Conservation (phyloP, 2,888 invertebrate genomes). For the Noctua pronuba region DNA sequence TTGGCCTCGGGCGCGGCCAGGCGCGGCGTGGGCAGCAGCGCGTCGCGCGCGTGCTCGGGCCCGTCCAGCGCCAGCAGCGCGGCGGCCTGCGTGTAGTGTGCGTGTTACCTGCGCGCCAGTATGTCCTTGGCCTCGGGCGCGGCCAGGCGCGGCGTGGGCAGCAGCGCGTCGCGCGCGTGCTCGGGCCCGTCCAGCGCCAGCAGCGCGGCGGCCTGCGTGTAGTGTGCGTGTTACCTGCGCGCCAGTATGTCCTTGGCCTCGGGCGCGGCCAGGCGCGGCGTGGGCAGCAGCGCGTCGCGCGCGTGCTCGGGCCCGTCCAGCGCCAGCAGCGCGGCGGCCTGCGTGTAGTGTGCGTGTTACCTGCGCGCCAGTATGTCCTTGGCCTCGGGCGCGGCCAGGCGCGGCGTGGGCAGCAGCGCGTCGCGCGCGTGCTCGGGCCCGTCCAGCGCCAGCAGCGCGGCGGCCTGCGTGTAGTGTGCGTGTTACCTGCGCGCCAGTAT, state of each 20-base stretch:
- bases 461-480: conserved; percentile 96
- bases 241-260: conserved; percentile 95
- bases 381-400: conserved; percentile 95
- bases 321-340: conserved; percentile 97
- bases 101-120: conserved; percentile 88
- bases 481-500: conserved; percentile 90
- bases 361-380: conserved; percentile 92
- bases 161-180: conserved; percentile 95
- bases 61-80: conserved; percentile 97
- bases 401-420: conserved; percentile 91
- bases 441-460: conserved; percentile 97
- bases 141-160: conserved; percentile 88
- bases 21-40: conserved; percentile 91
- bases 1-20: conserved; percentile 95
- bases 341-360: conserved; percentile 93
- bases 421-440: conserved; percentile 94
- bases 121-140: conserved; percentile 96
- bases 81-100: conserved; percentile 96
- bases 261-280: conserved; percentile 93
- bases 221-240: conserved; percentile 89
- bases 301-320: conserved; percentile 96
- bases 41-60: conserved; percentile 94
- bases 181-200: conserved; percentile 96
- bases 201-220: conserved; percentile 97
- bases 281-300: conserved; percentile 92